phyloP scores from a whole-genome alignment of 2,113 vertebrate genomes.

The Paedocypris sp. region DNA sequence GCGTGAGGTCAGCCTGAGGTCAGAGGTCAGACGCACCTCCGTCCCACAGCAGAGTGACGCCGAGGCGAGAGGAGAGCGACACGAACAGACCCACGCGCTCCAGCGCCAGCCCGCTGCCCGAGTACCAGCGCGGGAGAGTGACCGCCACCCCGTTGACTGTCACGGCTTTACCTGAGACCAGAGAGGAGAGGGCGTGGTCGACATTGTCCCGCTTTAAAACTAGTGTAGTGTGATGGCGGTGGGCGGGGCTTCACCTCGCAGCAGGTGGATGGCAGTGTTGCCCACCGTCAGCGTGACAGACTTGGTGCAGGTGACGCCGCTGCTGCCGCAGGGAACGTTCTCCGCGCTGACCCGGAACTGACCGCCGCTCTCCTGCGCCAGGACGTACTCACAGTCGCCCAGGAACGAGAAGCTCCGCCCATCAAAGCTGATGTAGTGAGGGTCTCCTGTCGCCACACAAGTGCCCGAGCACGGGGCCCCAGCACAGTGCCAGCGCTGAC shows the following conservation, averaged over 20 bases:
- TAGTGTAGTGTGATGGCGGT: neutral
- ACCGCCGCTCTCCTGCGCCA: conserved; percentile 61
- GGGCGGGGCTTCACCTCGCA: conserved; percentile 62
- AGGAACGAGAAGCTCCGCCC: conserved; percentile 74
- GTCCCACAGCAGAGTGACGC: conserved; percentile 78
- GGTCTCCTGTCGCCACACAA: conserved; percentile 80
- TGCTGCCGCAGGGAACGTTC: conserved; percentile 79
- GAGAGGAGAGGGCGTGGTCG: neutral
- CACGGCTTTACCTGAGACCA: conserved; percentile 69
- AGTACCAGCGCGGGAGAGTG: conserved; percentile 68
- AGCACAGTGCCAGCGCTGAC: conserved; percentile 71
- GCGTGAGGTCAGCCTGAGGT: too few species aligned
- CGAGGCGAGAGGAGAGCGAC: conserved; percentile 63
- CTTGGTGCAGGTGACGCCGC: conserved; percentile 80
- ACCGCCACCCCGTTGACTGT: conserved; percentile 74
- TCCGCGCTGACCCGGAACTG: conserved; percentile 69
- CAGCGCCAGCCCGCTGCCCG: conserved; percentile 68
- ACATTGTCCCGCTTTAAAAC: too few species aligned
- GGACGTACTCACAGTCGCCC: conserved; percentile 81
- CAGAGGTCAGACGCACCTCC: conserved; percentile 70
- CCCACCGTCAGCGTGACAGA: conserved; percentile 70
- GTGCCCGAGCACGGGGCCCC: conserved; percentile 56
- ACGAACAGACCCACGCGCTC: conserved; percentile 68
- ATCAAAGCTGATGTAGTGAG: conserved; percentile 84
- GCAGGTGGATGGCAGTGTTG: conserved; percentile 70